Evolutionary conservation across 2,113 vertebrate species (phyloP).

Genomic region (Nothobranchius kuhntae): DNA sequence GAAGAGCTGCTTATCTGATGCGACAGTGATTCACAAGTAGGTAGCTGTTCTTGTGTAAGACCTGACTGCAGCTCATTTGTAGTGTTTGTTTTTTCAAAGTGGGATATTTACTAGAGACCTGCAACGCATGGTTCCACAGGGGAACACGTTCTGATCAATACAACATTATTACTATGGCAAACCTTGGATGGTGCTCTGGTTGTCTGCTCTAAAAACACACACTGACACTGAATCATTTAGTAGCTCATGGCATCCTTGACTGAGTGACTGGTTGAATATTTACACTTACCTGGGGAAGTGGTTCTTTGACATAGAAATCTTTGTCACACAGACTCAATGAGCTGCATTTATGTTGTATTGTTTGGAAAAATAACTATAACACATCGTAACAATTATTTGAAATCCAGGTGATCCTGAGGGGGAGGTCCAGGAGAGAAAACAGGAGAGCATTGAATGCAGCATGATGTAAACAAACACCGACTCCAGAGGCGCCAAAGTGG

Average conservation of each 20-base stretch:
- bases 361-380: too few species aligned
- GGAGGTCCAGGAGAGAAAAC: too few species aligned
- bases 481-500: too few species aligned
- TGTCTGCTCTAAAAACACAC: slow-evolving; percentile 16
- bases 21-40: slow-evolving; percentile 22
- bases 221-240: slow-evolving; percentile 12
- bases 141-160: slow-evolving; percentile 55
- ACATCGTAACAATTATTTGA: too few species aligned
- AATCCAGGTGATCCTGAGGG: too few species aligned
- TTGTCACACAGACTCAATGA: too few species aligned
- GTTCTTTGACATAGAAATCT: slow-evolving; percentile 1
- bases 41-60: slow-evolving; percentile 24
- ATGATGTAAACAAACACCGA: too few species aligned
- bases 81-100: slow-evolving; percentile 26
- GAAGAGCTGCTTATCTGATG: slow-evolving; percentile 27
- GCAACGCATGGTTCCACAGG: slow-evolving; percentile 3
- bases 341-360: too few species aligned
- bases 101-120: slow-evolving; percentile 25
- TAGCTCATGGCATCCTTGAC: slow-evolving; percentile 45
- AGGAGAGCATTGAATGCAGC: too few species aligned
- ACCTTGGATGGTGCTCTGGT: slow-evolving; percentile 6
- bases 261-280: slow-evolving; percentile 49
- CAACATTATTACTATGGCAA: slow-evolving; percentile 37
- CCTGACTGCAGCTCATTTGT: slow-evolving; percentile 33
- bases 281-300: slow-evolving; percentile 37